phyloP scores from a whole-genome alignment of 2,113 vertebrate species.

The Burhinus bistriatus region DNA sequence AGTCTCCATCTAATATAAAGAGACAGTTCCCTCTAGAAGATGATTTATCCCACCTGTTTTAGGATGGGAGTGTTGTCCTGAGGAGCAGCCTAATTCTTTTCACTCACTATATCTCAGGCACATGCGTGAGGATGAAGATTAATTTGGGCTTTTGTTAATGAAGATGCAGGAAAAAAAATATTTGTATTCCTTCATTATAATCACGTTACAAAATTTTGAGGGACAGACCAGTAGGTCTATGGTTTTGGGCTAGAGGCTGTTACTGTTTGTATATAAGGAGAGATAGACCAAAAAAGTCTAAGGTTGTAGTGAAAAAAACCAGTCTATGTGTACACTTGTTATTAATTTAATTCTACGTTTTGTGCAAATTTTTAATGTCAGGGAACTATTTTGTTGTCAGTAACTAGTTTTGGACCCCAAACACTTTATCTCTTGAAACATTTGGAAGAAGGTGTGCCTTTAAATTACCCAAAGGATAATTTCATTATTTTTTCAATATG shows the following conservation, averaged over 20 bases:
- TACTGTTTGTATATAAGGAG: neutral
- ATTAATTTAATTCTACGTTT: neutral
- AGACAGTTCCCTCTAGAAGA: neutral
- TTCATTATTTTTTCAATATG: neutral
- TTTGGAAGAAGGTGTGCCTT: neutral
- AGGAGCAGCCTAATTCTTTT: neutral
- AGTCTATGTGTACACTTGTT: neutral
- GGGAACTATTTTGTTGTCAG: neutral
- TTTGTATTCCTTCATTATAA: neutral
- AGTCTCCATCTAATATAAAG: neutral
- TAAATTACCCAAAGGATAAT: neutral
- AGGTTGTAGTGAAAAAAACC: neutral
- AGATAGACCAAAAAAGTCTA: neutral
- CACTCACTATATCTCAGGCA: neutral
- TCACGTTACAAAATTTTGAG: neutral
- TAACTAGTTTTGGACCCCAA: neutral
- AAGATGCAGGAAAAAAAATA: neutral
- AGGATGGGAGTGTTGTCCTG: neutral
- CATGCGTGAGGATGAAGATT: neutral
- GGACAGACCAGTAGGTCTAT: neutral
- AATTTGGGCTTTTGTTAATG: neutral
- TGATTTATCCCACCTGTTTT: neutral
- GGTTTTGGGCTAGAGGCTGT: neutral
- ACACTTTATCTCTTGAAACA: neutral
- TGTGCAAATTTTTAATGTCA: neutral